These are phyloP conservation scores for Cephalotes varians DNA, from an alignment of 2,888 invertebrate genomes.

Conservation along the genomic window DNA sequence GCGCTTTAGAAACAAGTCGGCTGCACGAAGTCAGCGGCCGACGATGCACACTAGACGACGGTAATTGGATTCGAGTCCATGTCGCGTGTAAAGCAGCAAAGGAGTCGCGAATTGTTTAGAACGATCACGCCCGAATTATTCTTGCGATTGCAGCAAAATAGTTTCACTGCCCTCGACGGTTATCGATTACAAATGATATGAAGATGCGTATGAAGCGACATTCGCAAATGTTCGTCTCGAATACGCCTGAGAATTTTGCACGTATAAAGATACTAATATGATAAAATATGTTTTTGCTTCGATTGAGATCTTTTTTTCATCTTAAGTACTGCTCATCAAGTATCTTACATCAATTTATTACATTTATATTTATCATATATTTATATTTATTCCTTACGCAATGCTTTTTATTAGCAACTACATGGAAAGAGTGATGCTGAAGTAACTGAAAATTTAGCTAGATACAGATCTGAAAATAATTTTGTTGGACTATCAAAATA, in stretches of 20 bases:
- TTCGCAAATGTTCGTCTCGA: not conserved
- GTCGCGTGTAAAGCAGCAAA: not conserved
- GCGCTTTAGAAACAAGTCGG: conserved; percentile 29
- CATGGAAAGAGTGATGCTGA: too few species aligned
- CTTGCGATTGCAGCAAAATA: not conserved
- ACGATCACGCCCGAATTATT: conserved; percentile 9
- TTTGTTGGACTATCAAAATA: too few species aligned
- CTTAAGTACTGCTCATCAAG: not conserved
- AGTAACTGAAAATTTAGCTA: too few species aligned
- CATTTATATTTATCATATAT: too few species aligned
- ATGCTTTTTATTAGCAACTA: too few species aligned
- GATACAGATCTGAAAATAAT: too few species aligned
- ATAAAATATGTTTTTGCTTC: not conserved
- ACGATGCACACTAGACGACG: conserved; percentile 42
- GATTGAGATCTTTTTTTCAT: not conserved
- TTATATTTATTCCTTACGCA: too few species aligned
- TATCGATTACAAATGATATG: not conserved
- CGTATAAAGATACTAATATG: not conserved
- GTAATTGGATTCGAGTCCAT: conserved; percentile 58
- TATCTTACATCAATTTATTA: too few species aligned
- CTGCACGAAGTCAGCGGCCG: conserved; percentile 43
- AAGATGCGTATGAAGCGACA: not conserved
- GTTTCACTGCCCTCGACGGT: not conserved
- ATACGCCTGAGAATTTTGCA: not conserved
- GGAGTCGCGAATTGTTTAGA: conserved; percentile 27